Evolutionary conservation across 35 echinoderm and acorn worm genomes (phyloP).

Genomic region (Heliocidaris tuberculata): DNA sequence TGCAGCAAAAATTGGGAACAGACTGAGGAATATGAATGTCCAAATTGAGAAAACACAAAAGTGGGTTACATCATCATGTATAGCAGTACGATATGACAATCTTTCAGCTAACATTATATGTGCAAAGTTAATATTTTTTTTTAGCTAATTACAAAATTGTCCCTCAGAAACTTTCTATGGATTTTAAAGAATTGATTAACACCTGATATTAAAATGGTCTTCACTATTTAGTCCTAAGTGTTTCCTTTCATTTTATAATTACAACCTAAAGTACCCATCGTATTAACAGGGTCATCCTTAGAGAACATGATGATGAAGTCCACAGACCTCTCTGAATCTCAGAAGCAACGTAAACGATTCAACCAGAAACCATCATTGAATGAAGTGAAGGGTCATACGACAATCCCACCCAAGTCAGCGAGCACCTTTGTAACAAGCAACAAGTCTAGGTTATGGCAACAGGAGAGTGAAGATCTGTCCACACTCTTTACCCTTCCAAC

Average conservation of each 20-base stretch:
- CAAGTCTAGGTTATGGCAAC: constrained; percentile 64
- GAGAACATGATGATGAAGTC: constrained; percentile 87
- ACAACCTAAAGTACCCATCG: neutral
- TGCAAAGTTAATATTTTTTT: too few relatives aligned
- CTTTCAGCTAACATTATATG: too few relatives aligned
- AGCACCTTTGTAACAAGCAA: constrained; percentile 34
- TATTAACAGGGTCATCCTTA: constrained; percentile 51
- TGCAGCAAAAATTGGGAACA: too few relatives aligned
- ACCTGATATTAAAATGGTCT: neutral
- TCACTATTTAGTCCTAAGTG: neutral
- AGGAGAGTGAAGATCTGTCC: constrained; percentile 45
- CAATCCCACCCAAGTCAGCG: neutral
- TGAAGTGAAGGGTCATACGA: constrained; percentile 47
- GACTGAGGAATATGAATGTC: neutral
- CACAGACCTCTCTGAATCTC: constrained; percentile 72
- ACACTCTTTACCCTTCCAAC: constrained; percentile 50
- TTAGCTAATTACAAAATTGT: neutral
- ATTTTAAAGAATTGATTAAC: neutral
- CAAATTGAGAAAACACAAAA: neutral
- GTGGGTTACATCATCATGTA: too few relatives aligned
- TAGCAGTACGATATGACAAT: too few relatives aligned
- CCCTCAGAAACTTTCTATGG: neutral
- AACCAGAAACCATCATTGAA: constrained; percentile 70
- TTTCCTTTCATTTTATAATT: neutral
- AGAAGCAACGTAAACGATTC: constrained; percentile 63